Conservation (phyloP, 2,113 vertebrate genomes). For the Neopipo cinnamomea region DNA sequence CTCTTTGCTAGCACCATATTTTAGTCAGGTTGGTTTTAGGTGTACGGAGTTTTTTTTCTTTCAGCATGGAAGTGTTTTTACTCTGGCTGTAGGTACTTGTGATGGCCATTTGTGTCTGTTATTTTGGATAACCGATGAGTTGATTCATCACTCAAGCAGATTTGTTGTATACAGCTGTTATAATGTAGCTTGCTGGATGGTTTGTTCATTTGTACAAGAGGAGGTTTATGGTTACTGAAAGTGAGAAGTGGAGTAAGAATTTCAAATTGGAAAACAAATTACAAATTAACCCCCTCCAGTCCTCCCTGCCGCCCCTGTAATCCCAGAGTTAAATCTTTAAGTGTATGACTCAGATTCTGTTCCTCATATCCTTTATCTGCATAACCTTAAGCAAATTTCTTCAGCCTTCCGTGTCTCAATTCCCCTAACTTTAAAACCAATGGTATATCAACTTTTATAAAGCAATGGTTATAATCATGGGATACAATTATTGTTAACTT, state of each 20-base stretch:
- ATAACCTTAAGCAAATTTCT: neutral
- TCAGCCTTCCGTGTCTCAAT: neutral
- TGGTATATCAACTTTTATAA: neutral
- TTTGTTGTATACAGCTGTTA: neutral
- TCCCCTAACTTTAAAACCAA: neutral
- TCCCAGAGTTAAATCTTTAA: neutral
- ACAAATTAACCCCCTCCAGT: neutral
- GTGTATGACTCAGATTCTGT: neutral
- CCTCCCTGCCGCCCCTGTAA: neutral
- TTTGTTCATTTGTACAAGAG: neutral
- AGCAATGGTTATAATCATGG: neutral
- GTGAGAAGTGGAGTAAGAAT: neutral
- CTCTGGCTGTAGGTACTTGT: neutral
- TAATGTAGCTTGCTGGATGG: neutral
- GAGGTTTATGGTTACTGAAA: neutral
- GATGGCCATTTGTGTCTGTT: neutral
- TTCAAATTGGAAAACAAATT: neutral
- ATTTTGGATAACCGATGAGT: neutral
- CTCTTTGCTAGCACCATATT: neutral
- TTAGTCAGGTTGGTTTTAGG: neutral
- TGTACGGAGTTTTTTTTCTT: neutral
- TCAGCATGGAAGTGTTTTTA: neutral
- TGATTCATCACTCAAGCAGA: neutral
- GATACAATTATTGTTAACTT: neutral
- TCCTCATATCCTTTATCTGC: neutral